These are phyloP conservation scores for Diceros bicornis DNA, from an alignment of 2,797 vertebrate genomes.

Conservation along the genomic window DNA sequence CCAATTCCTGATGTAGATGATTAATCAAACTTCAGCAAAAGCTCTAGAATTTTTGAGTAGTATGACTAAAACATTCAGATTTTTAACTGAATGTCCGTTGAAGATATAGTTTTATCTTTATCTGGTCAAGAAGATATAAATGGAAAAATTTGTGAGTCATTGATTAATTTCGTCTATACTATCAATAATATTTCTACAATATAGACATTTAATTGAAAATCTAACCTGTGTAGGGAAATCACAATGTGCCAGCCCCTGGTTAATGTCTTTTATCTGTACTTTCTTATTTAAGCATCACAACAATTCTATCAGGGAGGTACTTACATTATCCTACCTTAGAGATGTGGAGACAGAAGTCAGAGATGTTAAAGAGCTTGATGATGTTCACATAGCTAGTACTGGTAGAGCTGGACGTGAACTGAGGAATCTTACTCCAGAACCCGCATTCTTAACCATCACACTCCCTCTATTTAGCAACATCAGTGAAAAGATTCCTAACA, in stretches of 20 bases:
- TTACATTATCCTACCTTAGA: neutral
- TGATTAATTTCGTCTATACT: neutral
- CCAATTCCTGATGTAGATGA: neutral
- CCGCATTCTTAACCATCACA: neutral
- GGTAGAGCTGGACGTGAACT: neutral
- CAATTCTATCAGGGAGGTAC: neutral
- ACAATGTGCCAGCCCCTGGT: too few species aligned
- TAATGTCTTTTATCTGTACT: neutral
- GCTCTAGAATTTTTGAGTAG: neutral
- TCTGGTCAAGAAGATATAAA: neutral
- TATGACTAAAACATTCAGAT: neutral
- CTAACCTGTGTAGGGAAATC: neutral
- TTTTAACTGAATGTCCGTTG: neutral
- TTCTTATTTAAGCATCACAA: neutral
- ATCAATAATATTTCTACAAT: neutral
- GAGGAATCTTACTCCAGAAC: neutral
- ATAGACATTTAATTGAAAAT: neutral
- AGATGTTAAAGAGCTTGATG: neutral
- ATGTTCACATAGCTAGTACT: accelerated
- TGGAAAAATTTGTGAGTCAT: neutral
- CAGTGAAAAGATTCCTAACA: neutral
- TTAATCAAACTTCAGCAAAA: neutral
- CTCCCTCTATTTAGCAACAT: neutral
- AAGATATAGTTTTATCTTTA: neutral
- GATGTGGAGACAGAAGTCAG: neutral